Conservation (phyloP, 2,888 invertebrate genomes). For the Ophion costatus region DNA sequence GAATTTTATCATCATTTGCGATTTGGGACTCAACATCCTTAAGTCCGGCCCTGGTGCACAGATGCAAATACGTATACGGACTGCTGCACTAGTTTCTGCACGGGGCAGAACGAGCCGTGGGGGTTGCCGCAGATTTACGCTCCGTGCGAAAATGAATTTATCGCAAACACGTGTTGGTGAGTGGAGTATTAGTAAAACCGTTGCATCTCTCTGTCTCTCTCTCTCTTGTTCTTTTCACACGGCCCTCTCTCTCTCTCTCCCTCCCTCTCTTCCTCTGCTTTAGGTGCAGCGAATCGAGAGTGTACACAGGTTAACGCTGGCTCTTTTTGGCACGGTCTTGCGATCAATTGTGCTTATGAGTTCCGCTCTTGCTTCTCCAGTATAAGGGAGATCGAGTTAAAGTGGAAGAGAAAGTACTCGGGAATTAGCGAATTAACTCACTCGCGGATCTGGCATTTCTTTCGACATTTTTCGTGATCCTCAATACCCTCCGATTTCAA, state of each 20-base stretch:
- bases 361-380: constrained; percentile 40
- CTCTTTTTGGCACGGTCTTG: constrained; percentile 66
- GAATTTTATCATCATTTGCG: too few relatives aligned
- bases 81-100: constrained; percentile 24
- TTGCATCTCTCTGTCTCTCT: constrained; percentile 21
- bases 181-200: constrained; percentile 55
- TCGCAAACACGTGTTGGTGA: constrained; percentile 67
- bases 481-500: neutral
- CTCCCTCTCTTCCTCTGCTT: constrained; percentile 1
- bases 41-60: constrained; percentile 12
- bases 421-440: constrained; percentile 62
- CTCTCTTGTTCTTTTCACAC: neutral
- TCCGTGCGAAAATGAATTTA: constrained; percentile 66
- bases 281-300: constrained; percentile 10
- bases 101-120: constrained; percentile 43
- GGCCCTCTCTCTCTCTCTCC: constrained; percentile 18
- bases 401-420: constrained; percentile 55
- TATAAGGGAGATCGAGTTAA: constrained; percentile 36
- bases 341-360: constrained; percentile 68
- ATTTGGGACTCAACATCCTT: too few relatives aligned
- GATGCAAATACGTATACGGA: neutral
- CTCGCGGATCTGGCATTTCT: constrained; percentile 32
- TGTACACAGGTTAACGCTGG: constrained; percentile 34
- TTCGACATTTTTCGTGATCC: constrained; percentile 18
- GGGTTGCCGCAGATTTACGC: constrained; percentile 64